Conservation (phyloP, 2,797 vertebrate genomes). For the Heterohyrax brucei region DNA sequence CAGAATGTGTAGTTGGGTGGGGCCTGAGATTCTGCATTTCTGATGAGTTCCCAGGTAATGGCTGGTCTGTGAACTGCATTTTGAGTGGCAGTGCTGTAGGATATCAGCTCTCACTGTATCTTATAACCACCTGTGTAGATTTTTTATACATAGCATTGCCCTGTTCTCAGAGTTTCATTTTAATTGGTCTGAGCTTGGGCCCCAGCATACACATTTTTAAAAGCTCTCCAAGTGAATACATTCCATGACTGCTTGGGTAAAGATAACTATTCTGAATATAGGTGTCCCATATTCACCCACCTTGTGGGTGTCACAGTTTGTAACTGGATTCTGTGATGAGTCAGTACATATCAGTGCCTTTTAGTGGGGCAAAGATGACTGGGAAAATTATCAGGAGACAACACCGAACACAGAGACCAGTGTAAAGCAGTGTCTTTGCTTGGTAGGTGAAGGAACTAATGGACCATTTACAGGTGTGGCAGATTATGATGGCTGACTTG, state of each 20-base stretch:
- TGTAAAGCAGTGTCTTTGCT: neutral
- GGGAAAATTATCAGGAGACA: neutral
- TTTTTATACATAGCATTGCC: neutral
- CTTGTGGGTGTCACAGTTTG: neutral
- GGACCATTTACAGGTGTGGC: neutral
- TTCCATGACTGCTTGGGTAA: rapidly evolving
- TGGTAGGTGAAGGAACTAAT: neutral
- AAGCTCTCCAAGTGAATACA: neutral
- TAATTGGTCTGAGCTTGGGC: neutral
- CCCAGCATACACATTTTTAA: neutral
- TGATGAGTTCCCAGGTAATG: neutral
- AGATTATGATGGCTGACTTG: neutral
- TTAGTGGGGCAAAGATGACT: neutral
- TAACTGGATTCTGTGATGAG: neutral
- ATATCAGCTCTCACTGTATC: neutral
- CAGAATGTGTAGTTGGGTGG: rapidly evolving
- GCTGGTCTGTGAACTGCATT: no score
- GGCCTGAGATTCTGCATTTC: neutral
- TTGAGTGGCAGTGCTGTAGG: no score
- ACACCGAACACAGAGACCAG: neutral
- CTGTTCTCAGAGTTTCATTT: neutral
- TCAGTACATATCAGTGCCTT: neutral
- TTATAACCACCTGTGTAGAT: neutral
- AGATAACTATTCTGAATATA: neutral
- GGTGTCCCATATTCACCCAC: no score